Base-by-base conservation (phyloP, 2,797 vertebrate species). In the Champsocephalus gunnari region DNA sequence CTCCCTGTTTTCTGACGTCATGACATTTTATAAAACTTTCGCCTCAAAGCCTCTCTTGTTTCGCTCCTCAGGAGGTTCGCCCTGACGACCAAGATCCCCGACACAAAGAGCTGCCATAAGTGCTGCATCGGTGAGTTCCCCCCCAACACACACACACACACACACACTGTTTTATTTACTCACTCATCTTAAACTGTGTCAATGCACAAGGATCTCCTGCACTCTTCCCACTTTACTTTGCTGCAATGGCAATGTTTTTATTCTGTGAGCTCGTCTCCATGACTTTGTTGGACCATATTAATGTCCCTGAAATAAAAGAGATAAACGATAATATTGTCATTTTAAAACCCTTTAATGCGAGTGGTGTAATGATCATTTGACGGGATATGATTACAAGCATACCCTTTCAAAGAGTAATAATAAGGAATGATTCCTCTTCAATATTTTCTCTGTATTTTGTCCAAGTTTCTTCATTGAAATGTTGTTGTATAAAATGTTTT, bases 31-130 rank as follows among this genome's bases (percentile, higher is more conserved):
- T 62, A 56, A 73, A 57, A 60, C 63, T 54, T 60, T 62, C 60
- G 28, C 80, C 66, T 74, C 61, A 51, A 66, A 72, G 3, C 60
- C 72, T 71, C 34, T 45, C 62, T 89, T 28, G 89, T 62, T 88
- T 61, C 21, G 95, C 92, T 88, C 61, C 81, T 80, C 93, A 99
- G 98, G 95, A 98, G 98, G 76, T 99, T 99, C 63, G 96, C 98
- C 88, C 92, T 99, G 93, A 99, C 98, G 0, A 97, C 97, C 56
- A 99, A 99, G 93, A 99, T 99, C 89, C 97, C 98, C 0, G 98
- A 99, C 87, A 99, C 98, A 80, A 99, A 99, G 93, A 97, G 98
- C 80, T 99, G 98, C 88, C 98, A 99, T 94, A 99, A 98, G 92
- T 99, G 98, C 92, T 99, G 98, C 88, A 99, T 98, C 75, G 98